Evolutionary conservation across 2,888 invertebrate genomes (phyloP), one percentile per base, ranked within the genome.

Genomic region (Phengaris arion): DNA sequence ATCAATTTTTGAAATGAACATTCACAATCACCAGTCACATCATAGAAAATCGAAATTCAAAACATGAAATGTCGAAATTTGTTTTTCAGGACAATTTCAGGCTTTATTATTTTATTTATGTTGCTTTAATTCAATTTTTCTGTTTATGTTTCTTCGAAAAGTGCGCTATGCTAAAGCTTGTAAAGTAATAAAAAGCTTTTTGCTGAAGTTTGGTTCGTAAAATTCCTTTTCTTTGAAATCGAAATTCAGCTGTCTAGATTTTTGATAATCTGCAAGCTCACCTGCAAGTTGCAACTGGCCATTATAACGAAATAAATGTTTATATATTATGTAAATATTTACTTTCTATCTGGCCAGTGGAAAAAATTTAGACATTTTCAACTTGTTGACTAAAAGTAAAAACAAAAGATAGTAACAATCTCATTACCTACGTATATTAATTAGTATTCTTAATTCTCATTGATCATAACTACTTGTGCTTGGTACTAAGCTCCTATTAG

Each of bases 271-370:
- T 59, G 35, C 35, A 35, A 35, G 35, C 4, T 35, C 35, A 35
- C 4, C 35, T 35, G 35, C 2, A 35, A 35, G 35, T 35, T 35
- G 35, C 6, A 64, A 35, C 64, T 64, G 64, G 45, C 64, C 64
- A 64, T 64, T 55, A 12, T 10, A 13, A 64, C 64, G 64, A 64
- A 64, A 64, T 45, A 64, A 10, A 10, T 35, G 6, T 8, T 57
- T 59, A 48, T 6, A 9, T 59, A 9, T 35, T 35, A 35, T 35
- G 35, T 35, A 35, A 10, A 10, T 64, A 12, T 8, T 57, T 59
- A 48, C 13, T 64, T 64, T 64, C 35, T 64, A 45, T 45, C 64
- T 64, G 64, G 64, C 64, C 64, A 64, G 64, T 35, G 64, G 35
- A 64, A 12, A 64, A 64, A 64, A 15, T 6, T 22, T 2, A 64